A percentile compares a stretch with the other conserved stretches of the same genome.
Conservation (phyloP, 2,113 vertebrate species). For the Pterocles orientalis region DNA sequence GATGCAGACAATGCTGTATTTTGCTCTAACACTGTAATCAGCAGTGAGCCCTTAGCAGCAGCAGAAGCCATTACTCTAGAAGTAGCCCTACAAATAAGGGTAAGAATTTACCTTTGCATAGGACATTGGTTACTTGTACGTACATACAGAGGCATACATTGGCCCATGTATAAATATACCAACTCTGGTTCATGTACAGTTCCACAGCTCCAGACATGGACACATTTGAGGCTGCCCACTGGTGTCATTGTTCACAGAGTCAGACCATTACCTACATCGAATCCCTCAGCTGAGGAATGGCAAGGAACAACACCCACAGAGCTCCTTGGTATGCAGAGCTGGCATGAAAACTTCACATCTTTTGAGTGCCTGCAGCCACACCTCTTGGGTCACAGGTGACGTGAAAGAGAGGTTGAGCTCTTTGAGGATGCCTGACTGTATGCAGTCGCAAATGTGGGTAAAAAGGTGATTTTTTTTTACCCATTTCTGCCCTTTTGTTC, state of each 20-base stretch:
- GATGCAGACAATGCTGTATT: background rate
- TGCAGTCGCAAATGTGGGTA: background rate
- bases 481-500: background rate
- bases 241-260: background rate
- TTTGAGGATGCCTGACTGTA: background rate
- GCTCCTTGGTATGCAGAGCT: background rate
- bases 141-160: background rate
- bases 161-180: background rate
- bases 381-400: background rate
- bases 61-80: background rate
- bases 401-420: background rate
- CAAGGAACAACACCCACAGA: background rate
- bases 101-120: background rate
- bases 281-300: background rate
- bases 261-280: background rate
- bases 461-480: background rate
- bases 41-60: background rate
- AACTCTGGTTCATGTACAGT: background rate
- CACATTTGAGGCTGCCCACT: background rate
- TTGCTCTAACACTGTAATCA: background rate
- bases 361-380: background rate
- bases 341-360: background rate
- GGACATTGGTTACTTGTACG: background rate
- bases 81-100: background rate
- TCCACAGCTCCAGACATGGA: background rate